Evolutionary conservation across 1,140 invertebrate genomes (phyloP).

Genomic region (Popillia japonica): DNA sequence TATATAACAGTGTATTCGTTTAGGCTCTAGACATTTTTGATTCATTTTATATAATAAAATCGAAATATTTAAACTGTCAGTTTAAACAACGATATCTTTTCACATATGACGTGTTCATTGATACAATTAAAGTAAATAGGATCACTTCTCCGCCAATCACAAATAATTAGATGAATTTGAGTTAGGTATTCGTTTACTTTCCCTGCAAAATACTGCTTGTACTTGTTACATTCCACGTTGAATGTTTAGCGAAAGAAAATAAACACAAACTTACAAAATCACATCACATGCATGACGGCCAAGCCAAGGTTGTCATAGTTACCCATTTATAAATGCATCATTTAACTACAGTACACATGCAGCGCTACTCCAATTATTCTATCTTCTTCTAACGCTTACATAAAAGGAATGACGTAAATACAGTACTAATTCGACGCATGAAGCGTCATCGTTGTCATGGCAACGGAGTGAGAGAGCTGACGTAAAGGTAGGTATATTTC

Average conservation of each 20-base stretch:
- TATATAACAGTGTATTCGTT: not conserved
- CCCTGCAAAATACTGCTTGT: not conserved
- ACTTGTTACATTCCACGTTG: not conserved
- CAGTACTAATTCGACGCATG: constrained; percentile 40
- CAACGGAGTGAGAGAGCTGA: constrained; percentile 50
- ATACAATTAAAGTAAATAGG: too few species aligned
- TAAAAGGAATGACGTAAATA: constrained; percentile 47
- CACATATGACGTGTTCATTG: too few species aligned
- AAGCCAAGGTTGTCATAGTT: constrained; percentile 54
- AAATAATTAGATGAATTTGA: too few species aligned
- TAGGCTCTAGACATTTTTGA: too few species aligned
- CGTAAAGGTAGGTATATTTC: constrained; percentile 46
- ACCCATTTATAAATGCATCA: constrained; percentile 49
- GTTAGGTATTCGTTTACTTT: not conserved
- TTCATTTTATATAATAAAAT: too few species aligned
- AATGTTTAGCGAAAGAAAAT: constrained; percentile 17
- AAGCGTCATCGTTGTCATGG: constrained; percentile 57
- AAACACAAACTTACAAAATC: constrained; percentile 26
- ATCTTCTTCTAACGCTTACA: constrained; percentile 33
- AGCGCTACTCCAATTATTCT: constrained; percentile 19
- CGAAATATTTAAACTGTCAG: too few species aligned
- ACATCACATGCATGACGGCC: constrained; percentile 40
- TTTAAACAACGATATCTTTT: too few species aligned
- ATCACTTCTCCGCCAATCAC: too few species aligned
- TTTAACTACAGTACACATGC: constrained; percentile 23